phyloP scores from a whole-genome alignment of 2,113 vertebrate species.

The Anser cygnoides region DNA sequence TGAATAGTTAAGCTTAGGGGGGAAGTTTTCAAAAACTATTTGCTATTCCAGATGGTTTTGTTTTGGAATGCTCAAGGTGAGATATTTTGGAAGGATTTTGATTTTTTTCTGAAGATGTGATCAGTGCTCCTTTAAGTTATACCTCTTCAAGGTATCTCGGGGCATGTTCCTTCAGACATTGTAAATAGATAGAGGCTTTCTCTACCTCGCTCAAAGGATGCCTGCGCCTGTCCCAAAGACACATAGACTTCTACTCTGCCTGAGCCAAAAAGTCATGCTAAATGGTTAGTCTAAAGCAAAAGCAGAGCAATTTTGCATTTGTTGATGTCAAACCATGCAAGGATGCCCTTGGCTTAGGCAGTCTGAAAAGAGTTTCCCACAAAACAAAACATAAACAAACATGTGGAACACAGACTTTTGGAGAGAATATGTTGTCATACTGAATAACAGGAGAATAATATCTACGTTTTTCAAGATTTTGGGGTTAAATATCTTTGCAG shows the following conservation, averaged over 20 bases:
- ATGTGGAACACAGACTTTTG: not conserved
- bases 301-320: not conserved
- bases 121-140: not conserved
- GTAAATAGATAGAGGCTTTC: not conserved
- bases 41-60: not conserved
- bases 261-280: not conserved
- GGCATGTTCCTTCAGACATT: not conserved
- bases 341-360: not conserved
- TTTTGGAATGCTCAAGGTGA: not conserved
- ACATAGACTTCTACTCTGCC: not conserved
- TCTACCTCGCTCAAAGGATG: not conserved
- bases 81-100: not conserved
- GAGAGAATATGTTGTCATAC: not conserved
- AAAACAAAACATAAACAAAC: not conserved
- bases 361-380: not conserved
- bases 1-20: not conserved
- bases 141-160: not conserved
- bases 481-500: not conserved
- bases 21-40: not conserved
- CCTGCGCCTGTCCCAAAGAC: not conserved
- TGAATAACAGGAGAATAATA: not conserved
- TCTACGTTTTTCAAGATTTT: not conserved
- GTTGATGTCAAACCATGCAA: not conserved
- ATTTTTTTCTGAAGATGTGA: not conserved
- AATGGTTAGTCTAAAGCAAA: not conserved